phyloP scores from a whole-genome alignment of 2,888 invertebrate genomes.

The Alloscopus bannaensis region DNA sequence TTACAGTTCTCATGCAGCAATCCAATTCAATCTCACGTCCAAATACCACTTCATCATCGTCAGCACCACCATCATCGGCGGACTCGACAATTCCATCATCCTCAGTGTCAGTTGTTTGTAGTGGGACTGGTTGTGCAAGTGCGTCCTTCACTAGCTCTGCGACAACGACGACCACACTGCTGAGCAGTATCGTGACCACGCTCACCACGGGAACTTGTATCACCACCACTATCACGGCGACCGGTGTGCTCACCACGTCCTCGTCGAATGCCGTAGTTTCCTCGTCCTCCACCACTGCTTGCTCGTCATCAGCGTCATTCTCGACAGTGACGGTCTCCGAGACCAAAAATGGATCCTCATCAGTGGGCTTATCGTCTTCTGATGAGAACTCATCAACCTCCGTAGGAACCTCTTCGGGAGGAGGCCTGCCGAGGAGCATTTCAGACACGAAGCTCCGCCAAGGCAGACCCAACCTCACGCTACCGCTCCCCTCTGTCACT shows the following conservation, averaged over 20 bases:
- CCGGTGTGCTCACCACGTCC: conserved; percentile 2
- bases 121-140: conserved; percentile 26
- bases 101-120: conserved; percentile 31
- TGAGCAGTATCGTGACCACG: too few species aligned
- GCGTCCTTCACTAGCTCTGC: too few species aligned
- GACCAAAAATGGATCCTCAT: conserved; percentile 35
- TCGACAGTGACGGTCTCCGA: conserved; percentile 24
- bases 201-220: conserved; percentile 33
- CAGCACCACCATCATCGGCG: conserved; percentile 17
- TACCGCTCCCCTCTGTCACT: conserved; percentile 75
- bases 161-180: background rate
- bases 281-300: conserved; percentile 20
- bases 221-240: conserved; percentile 21
- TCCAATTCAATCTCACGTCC: conserved; percentile 63
- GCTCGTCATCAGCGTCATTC: conserved; percentile 13
- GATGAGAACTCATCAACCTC: conserved; percentile 59
- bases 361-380: conserved; percentile 49
- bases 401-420: conserved; percentile 32
- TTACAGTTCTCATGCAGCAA: conserved; percentile 71
- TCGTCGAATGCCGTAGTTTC: conserved; percentile 29
- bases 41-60: conserved; percentile 45
- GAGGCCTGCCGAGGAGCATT: conserved; percentile 75
- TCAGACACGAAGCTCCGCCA: conserved; percentile 75
- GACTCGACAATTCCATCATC: conserved; percentile 22
- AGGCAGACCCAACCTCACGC: conserved; percentile 75